Base-by-base conservation (phyloP, 2,888 invertebrate species). In the Orthosia gothica region DNA sequence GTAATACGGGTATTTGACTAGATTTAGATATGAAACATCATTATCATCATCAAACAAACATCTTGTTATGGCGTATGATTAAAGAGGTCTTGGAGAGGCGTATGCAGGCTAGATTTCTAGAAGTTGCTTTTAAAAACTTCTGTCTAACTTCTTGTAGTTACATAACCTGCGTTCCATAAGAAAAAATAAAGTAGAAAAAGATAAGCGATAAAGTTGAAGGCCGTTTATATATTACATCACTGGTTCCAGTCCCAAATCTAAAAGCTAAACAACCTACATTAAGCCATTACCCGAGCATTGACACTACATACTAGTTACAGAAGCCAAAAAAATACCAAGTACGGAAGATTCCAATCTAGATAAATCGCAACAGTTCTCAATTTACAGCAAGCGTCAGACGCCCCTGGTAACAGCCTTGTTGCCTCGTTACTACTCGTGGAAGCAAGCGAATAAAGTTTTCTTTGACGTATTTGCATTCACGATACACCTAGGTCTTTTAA, bases 371-470 rank as follows among this genome's bases (percentile, higher is more conserved):
- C 78, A 81, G 87, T 87, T 87, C 82, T 57, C 89, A 49, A 78
- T 83, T 91, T 91, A 82, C 23, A 81, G 90, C 91, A 88, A 62
- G 74, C 85, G 23, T 47, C 82, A 85, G 81, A 90, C 90, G 90
- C 89, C 91, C 93, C 92, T 90, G 89, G 92, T 90, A 94, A 92
- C 93, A 94, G 93, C 93, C 93, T 95, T 93, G 95, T 94, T 95
- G 93, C 91, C 93, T 95, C 93, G 94, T 94, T 94, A 94, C 92
- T 55, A 66, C 78, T 77, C 55, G 90, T 92, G 91, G 91, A 91
- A 87, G 88, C 90, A 86, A 91, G 91, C 90, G 93, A 93, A 94
- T 94, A 93, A 94, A 95, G 91, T 95, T 94, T 94, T 92, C 93
- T 94, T 93, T 94, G 94, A 93, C 90, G 93, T 90, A 93, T 92